Evolutionary conservation across 2,888 invertebrate species (phyloP).

Genomic region (Meghimatium bilineatum): DNA sequence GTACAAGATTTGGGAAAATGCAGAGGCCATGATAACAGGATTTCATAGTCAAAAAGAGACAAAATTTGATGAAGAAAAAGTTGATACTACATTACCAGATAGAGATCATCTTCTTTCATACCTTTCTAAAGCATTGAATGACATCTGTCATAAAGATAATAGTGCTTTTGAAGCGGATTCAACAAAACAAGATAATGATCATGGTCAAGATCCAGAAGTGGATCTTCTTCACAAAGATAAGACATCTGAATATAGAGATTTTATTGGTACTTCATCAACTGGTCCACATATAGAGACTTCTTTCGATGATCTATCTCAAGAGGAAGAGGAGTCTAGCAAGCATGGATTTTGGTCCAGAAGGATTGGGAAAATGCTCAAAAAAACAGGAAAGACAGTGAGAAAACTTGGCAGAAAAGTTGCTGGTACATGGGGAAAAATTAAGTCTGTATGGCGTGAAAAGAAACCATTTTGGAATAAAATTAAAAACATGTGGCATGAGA

Average conservation of each 20-base stretch:
- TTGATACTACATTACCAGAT: background rate
- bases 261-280: background rate
- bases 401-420: slow-evolving; percentile 37
- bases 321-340: background rate
- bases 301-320: background rate
- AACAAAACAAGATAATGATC: background rate
- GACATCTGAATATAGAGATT: background rate
- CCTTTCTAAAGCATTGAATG: slow-evolving; percentile 26
- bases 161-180: background rate
- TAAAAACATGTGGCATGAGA: slow-evolving; percentile 32
- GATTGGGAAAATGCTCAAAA: slow-evolving; percentile 39
- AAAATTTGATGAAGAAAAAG: background rate
- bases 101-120: slow-evolving; percentile 29
- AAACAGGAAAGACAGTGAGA: slow-evolving; percentile 30
- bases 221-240: background rate
- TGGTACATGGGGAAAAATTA: slow-evolving; percentile 30
- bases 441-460: slow-evolving; percentile 30
- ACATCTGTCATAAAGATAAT: slow-evolving; percentile 12
- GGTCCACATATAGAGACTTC: background rate
- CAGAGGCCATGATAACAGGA: background rate
- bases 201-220: background rate
- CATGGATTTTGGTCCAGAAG: slow-evolving; percentile 32
- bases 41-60: background rate
- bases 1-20: slow-evolving; percentile 24
- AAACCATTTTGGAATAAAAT: slow-evolving; percentile 27